These are phyloP conservation scores for Chorisops tibialis DNA, from an alignment of 2,888 invertebrate species.

Conservation along the genomic window DNA sequence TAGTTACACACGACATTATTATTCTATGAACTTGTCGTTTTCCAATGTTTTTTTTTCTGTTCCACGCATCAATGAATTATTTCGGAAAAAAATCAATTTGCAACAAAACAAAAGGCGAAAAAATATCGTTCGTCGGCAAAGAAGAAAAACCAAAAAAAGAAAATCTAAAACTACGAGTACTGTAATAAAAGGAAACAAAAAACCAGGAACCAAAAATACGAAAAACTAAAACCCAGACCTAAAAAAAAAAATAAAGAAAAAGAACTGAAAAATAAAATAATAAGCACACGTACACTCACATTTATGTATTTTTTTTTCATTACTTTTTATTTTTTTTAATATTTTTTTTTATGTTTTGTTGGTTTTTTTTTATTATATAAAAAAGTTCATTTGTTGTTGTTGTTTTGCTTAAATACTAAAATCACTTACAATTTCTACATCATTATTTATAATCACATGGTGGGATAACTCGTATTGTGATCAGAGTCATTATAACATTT, in stretches of 20 bases:
- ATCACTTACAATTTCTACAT: conserved; percentile 21
- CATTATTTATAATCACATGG: conserved; percentile 44
- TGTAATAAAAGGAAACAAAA: too few relatives aligned
- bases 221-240: too few relatives aligned
- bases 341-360: conserved; percentile 11
- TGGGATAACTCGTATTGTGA: conserved; percentile 45
- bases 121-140: background rate
- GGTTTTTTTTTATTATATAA: conserved; percentile 15
- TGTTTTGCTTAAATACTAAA: conserved; percentile 21
- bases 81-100: too few relatives aligned
- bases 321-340: conserved; percentile 2
- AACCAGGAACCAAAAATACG: background rate
- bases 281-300: conserved; percentile 15
- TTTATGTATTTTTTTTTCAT: conserved; percentile 8
- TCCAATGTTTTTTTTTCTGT: too few relatives aligned
- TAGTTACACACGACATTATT: too few relatives aligned
- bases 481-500: conserved; percentile 38
- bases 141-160: background rate
- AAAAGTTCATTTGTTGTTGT: conserved; percentile 7
- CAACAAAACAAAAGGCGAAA: background rate
- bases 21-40: too few relatives aligned
- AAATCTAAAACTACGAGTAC: too few relatives aligned
- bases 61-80: too few relatives aligned
- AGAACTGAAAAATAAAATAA: conserved; percentile 6
- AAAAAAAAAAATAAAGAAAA: background rate